Evolutionary conservation across 2,113 vertebrate genomes (phyloP), one percentile per base, ranked within the genome.

Genomic region (Pedionomus torquatus): DNA sequence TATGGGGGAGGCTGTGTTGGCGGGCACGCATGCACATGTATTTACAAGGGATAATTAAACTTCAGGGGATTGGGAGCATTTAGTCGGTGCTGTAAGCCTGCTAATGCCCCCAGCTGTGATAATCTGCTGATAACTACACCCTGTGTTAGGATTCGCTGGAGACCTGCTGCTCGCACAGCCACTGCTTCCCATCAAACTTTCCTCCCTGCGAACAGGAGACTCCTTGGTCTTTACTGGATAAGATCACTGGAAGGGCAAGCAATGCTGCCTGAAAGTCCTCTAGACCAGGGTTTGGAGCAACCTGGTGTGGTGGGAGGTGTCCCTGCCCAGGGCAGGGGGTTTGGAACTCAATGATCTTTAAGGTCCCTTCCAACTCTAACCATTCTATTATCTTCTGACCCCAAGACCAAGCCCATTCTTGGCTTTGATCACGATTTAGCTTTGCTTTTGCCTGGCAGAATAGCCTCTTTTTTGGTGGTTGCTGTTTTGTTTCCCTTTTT

Each of bases 1-100:
- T 23, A 1, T 0, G 17, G 52, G 51, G 68, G 65, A 26, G 77
- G 43, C 63, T 41, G 85, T 26, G 89, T 89, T 76, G 80, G 91
- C 81, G 90, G 90, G 76, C 35, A 31, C 61, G 77, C 35, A 4
- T 90, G 90, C 82, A 65, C 90, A 41, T 95, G 92, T 87, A 72
- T 96, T 97, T 94, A 48, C 87, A 87, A 91, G 70, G 90, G 90
- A 95, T 97, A 97, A 97, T 97, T 95, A 97, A 97, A 97, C 97
- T 91, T 94, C 37, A 76, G 96, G 94, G 96, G 95, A 97, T 97
- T 97, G 91, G 94, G 87, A 97, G 95, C 3, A 11, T 83, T 95
- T 69, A 96, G 92, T 68, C 17, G 33, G 90, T 89, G 90, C 93
- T 71, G 82, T 94, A 96, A 97, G 92, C 87, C 95, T 91, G 90